Percentiles rank a stretch among this genome's conserved stretches.
Evolutionary conservation across 2,888 invertebrate genomes (phyloP).

Genomic region (Argyresthia albistria): DNA sequence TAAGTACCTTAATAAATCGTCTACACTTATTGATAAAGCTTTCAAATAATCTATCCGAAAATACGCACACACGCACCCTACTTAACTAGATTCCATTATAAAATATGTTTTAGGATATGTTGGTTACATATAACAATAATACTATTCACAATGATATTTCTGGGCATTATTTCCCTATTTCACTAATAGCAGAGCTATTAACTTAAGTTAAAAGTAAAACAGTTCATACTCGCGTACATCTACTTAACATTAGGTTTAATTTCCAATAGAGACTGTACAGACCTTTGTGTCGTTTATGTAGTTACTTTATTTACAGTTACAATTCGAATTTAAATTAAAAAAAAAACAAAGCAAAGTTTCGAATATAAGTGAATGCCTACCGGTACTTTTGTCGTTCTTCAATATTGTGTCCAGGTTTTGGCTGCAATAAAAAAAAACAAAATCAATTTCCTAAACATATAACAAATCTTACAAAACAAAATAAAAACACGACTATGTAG

Average conservation of each 20-base stretch:
- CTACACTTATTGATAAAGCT: conserved; percentile 16
- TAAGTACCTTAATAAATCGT: conserved; percentile 1
- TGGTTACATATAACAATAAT: background rate
- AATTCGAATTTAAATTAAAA: conserved; percentile 11
- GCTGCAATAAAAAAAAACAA: conserved; percentile 66
- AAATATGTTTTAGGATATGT: background rate
- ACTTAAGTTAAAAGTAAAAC: background rate
- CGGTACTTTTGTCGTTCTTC: conserved; percentile 24
- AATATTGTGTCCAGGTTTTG: conserved; percentile 91
- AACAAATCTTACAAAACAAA: conserved; percentile 1
- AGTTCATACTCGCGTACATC: background rate
- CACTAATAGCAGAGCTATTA: too few species aligned
- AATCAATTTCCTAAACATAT: background rate
- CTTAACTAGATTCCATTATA: background rate
- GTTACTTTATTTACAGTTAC: background rate
- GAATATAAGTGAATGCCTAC: conserved; percentile 37
- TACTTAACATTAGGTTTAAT: background rate
- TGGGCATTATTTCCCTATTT: background rate
- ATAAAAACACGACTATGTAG: conserved; percentile 3
- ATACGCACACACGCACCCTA: conserved; percentile 25
- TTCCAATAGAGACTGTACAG: background rate
- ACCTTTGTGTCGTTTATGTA: background rate
- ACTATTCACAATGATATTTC: background rate
- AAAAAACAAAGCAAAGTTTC: conserved; percentile 5
- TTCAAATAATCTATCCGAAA: conserved; percentile 54